A percentile compares a stretch with the other conserved stretches of the same genome.
Evolutionary conservation across 2,888 invertebrate species (phyloP).

Genomic region (Hypercompe scribonia): DNA sequence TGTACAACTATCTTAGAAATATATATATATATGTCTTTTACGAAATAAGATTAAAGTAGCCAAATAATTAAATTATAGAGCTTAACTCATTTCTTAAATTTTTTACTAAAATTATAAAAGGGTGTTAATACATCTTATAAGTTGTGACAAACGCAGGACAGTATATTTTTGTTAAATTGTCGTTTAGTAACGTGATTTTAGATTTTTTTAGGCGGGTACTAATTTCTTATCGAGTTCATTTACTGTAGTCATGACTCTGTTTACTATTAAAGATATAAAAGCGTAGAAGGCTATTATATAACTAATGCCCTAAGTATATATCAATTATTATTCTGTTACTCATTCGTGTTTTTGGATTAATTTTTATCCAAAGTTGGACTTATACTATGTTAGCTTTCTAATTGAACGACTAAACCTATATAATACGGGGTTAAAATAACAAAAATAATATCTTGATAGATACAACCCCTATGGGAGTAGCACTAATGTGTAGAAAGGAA

Average conservation of each 20-base stretch:
- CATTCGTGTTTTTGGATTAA: conserved; percentile 17
- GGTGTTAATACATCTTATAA: conserved; percentile 15
- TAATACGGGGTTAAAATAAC: conserved; percentile 25
- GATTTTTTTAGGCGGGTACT: conserved; percentile 37
- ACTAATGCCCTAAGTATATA: conserved; percentile 51
- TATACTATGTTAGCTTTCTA: conserved; percentile 18
- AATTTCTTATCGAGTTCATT: conserved; percentile 24
- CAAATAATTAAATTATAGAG: conserved; percentile 47
- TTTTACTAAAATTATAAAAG: conserved; percentile 24
- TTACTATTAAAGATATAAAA: conserved; percentile 35
- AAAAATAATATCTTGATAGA: conserved; percentile 31
- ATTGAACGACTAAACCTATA: conserved; percentile 35
- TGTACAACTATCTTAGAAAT: conserved; percentile 32
- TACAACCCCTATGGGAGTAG: conserved; percentile 12
- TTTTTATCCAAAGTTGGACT: conserved; percentile 11
- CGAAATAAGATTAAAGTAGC: conserved; percentile 27
- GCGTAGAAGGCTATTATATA: conserved; percentile 52
- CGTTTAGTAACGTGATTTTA: background rate
- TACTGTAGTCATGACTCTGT: conserved; percentile 27
- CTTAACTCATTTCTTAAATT: too few species aligned
- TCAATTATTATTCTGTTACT: conserved; percentile 22
- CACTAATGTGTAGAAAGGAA: conserved; percentile 52
- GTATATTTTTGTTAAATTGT: background rate
- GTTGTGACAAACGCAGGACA: conserved; percentile 4
- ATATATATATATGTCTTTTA: conserved; percentile 42